Evolutionary conservation across 1,140 invertebrate species (phyloP).

Genomic region (Sinella curviseta): DNA sequence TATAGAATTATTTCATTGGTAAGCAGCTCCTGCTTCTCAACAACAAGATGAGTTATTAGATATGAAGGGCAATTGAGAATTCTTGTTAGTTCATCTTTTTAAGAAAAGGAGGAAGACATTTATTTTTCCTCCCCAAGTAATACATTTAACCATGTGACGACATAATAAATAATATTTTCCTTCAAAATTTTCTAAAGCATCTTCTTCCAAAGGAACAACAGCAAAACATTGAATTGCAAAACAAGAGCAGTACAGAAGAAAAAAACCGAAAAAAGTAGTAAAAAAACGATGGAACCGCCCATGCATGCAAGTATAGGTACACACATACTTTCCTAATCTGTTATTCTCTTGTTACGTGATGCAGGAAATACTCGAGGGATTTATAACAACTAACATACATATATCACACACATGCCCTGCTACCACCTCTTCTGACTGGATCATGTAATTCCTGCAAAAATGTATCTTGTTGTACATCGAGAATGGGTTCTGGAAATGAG

Average conservation of each 20-base stretch:
- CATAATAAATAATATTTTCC: no score
- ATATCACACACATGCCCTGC: no score
- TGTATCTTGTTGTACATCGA: no score
- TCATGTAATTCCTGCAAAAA: no score
- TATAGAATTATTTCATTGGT: neutral
- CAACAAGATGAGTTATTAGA: neutral
- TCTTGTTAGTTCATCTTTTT: neutral
- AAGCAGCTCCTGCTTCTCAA: neutral
- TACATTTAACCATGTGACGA: no score
- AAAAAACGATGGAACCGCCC: neutral
- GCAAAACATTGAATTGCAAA: neutral
- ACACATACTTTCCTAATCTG: no score
- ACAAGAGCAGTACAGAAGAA: neutral
- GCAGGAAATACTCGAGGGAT: neutral
- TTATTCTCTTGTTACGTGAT: constrained; percentile 8
- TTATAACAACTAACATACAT: neutral
- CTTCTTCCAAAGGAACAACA: neutral
- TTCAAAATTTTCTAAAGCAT: no score
- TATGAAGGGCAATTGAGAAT: neutral
- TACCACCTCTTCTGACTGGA: no score
- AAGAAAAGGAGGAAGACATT: neutral
- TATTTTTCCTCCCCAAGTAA: neutral
- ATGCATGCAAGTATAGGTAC: no score
- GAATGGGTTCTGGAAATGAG: no score
- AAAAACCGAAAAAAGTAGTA: neutral